These are phyloP conservation scores for Erebia palarica DNA, from an alignment of 2,888 invertebrate species.

Conservation along the genomic window DNA sequence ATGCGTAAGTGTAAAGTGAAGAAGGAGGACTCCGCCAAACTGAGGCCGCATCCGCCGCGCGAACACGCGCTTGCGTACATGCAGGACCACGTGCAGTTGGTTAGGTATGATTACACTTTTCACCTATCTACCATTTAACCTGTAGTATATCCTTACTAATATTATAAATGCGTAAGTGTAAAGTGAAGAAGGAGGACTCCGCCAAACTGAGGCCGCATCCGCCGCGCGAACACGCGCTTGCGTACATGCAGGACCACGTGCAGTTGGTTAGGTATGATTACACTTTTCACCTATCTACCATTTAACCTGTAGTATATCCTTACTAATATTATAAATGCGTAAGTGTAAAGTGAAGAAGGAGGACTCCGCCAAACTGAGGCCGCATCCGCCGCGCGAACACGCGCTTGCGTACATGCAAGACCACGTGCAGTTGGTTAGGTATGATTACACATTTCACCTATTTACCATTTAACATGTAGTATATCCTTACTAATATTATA, in stretches of 20 bases:
- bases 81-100: constrained; percentile 91
- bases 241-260: constrained; percentile 92
- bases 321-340: no score
- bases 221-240: constrained; percentile 84
- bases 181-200: constrained; percentile 93
- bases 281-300: neutral
- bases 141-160: no score
- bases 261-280: constrained; percentile 85
- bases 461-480: no score
- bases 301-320: no score
- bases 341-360: constrained; percentile 96
- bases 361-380: constrained; percentile 86
- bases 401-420: constrained; percentile 88
- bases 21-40: constrained; percentile 90
- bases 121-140: no score
- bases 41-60: constrained; percentile 82
- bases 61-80: constrained; percentile 87
- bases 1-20: no score
- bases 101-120: constrained; percentile 71
- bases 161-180: no score
- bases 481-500: no score
- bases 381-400: constrained; percentile 84
- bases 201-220: constrained; percentile 83
- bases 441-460: constrained; percentile 35
- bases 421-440: constrained; percentile 91